Evolutionary conservation across 1,140 invertebrate species (phyloP), one percentile per base, ranked within the genome.

Genomic region (Drosophila bocqueti): DNA sequence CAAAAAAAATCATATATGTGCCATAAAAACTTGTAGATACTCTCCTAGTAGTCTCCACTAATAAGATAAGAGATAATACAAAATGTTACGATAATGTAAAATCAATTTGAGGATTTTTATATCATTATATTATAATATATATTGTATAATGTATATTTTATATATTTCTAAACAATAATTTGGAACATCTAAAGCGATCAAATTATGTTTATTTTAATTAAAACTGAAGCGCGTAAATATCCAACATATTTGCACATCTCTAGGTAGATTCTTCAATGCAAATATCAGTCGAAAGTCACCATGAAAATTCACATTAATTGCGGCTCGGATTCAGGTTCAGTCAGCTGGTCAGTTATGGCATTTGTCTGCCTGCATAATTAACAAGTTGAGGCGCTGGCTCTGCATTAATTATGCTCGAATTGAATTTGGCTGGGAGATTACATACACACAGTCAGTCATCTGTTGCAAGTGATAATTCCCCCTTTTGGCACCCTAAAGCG

Each of bases 291-390:
- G 16, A 58, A 54, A 72, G 68, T 72, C 68, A 36, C 50, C 50
- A 24, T 36, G 69, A 67, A 36, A 72, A 52, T 52, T 46, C 68
- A 61, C 71, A 74, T 74, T 73, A 73, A 52, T 74, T 73, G 68
- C 31, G 55, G 38, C 55, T 73, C 67, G 31, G 54, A 50, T 52
- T 73, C 68, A n/a, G 68, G 71, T 74, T 74, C 71, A 74, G 54
- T 52, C 71, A 61, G 67, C 71, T 73, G 71, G 71, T 45, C 71
- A 73, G 24, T 61, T 73, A 61, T 58, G 62, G 66, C 75, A 58
- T 57, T 79, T 58, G 65, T 79, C 57, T 69, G 74, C 55, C 43
- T 72, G 76, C 74, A 78, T 85, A 85, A 85, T 81, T 85, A 81
- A 84, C 47, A 67, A 83, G 68, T 61, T 34, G 40, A n/a, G 31